These are phyloP conservation scores for Nylanderia fulva DNA, from an alignment of 1,140 invertebrate genomes.

Conservation along the genomic window DNA sequence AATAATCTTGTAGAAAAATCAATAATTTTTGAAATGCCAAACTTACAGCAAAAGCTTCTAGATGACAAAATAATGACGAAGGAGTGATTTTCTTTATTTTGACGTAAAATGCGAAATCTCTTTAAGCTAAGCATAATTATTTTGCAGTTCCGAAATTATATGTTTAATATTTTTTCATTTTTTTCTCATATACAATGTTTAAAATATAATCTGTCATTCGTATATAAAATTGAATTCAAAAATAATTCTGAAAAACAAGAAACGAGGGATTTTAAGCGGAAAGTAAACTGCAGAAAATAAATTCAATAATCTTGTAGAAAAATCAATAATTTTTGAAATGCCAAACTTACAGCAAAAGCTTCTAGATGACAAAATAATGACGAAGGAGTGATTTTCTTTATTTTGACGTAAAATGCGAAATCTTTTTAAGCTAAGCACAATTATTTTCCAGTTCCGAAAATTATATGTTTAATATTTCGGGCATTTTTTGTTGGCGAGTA, in stretches of 20 bases:
- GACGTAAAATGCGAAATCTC: too few relatives aligned
- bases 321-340: background rate
- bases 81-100: too few relatives aligned
- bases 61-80: too few relatives aligned
- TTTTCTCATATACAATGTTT: background rate
- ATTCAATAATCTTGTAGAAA: background rate
- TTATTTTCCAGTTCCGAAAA: background rate
- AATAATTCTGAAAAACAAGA: background rate
- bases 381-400: background rate
- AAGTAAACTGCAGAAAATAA: background rate
- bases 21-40: too few relatives aligned
- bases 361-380: background rate
- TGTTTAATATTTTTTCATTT: too few relatives aligned
- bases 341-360: background rate
- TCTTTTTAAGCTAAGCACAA: background rate
- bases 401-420: background rate
- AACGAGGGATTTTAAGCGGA: background rate
- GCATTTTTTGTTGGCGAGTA: background rate
- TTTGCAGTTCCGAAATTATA: too few relatives aligned
- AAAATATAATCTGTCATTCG: background rate
- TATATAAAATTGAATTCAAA: background rate
- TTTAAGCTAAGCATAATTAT: too few relatives aligned
- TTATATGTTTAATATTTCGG: constrained; percentile 6
- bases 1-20: too few relatives aligned
- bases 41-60: too few relatives aligned